A percentile compares a stretch with the other conserved stretches of the same genome.
Evolutionary conservation across 2,113 vertebrate genomes (phyloP).

Genomic region (Sciurus niger): DNA sequence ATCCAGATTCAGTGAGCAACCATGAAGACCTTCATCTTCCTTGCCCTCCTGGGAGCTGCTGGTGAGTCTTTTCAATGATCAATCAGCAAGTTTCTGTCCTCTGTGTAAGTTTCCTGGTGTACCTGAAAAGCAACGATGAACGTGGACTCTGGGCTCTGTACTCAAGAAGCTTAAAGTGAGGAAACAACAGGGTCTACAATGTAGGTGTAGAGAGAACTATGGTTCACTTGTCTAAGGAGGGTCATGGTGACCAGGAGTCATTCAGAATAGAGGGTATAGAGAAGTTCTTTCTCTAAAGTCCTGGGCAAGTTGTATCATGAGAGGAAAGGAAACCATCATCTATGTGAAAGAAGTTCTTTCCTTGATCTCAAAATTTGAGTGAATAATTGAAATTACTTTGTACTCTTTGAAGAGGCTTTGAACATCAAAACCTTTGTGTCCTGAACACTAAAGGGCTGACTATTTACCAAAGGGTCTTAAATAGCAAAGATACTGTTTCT

Average conservation of each 20-base stretch:
- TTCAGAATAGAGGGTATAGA: neutral
- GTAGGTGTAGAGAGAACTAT: neutral
- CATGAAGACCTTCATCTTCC: conserved; percentile 71
- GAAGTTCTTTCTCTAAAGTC: neutral
- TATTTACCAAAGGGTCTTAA: neutral
- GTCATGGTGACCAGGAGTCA: neutral
- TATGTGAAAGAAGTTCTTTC: neutral
- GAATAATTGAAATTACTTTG: neutral
- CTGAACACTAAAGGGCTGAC: neutral
- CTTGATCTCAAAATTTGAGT: neutral
- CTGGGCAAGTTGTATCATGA: neutral
- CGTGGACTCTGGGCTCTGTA: neutral
- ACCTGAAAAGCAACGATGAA: neutral
- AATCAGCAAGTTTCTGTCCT: neutral
- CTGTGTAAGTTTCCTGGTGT: neutral
- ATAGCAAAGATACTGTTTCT: neutral
- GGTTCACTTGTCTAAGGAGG: neutral
- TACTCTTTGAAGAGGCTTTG: neutral
- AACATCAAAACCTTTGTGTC: neutral
- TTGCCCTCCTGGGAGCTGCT: conserved; percentile 70
- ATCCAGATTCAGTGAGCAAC: neutral
- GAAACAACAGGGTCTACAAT: too few species aligned
- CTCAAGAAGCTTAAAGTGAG: neutral
- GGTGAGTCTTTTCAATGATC: conserved; percentile 25
- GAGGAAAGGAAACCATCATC: neutral